Conservation (phyloP, 2,797 vertebrate species). For the Hydrophis major region DNA sequence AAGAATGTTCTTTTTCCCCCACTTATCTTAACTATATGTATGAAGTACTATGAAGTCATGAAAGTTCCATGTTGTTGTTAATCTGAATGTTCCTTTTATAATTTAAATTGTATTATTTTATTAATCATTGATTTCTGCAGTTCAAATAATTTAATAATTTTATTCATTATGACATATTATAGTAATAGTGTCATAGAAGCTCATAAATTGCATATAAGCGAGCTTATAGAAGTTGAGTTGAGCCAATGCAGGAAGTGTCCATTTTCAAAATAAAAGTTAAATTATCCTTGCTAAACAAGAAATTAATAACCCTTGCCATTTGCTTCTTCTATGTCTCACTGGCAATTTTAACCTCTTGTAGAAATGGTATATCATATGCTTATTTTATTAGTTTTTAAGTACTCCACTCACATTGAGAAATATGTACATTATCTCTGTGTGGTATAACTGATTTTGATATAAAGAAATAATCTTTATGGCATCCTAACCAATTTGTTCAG, state of each 20-base stretch:
- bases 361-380: neutral
- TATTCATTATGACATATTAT: neutral
- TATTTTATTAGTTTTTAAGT: neutral
- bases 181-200: neutral
- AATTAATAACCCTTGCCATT: neutral
- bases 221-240: neutral
- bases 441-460: too few species aligned
- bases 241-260: neutral
- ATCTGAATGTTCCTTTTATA: neutral
- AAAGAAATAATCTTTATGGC: too few species aligned
- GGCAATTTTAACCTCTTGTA: neutral
- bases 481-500: neutral
- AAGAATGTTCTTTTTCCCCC: neutral
- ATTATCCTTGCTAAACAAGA: neutral
- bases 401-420: neutral
- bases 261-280: neutral
- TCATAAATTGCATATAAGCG: neutral
- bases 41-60: neutral
- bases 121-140: neutral
- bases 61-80: slow-evolving; percentile 25
- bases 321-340: neutral
- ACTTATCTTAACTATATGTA: slow-evolving; percentile 26
- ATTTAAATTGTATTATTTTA: neutral
- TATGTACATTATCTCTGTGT: neutral
- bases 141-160: neutral